Percentiles rank a stretch among this genome's conserved stretches.
These are phyloP conservation scores for Phylloscopus collybita DNA, from an alignment of 2,797 vertebrate species.

Conservation along the genomic window DNA sequence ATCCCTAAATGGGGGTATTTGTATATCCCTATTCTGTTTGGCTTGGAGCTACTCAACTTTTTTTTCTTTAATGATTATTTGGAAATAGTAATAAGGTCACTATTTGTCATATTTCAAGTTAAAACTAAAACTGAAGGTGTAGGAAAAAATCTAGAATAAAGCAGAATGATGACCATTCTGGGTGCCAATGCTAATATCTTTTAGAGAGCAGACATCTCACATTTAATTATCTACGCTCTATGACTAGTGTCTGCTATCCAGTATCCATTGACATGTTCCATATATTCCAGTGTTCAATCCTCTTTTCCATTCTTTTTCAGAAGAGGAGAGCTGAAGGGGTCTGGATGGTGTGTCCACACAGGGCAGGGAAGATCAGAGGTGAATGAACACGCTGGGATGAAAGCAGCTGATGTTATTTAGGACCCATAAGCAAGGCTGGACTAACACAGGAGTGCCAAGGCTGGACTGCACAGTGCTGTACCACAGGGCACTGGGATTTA, in stretches of 20 bases:
- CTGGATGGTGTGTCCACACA: accelerated
- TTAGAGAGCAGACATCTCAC: background rate
- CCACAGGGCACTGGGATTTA: accelerated
- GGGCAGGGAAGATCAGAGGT: background rate
- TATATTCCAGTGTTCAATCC: background rate
- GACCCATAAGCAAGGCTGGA: background rate
- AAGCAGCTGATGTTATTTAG: background rate
- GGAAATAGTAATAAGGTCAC: background rate
- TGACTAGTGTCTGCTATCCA: background rate
- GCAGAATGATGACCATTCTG: background rate
- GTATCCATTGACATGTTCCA: background rate
- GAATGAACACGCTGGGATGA: background rate
- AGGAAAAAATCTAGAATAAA: background rate
- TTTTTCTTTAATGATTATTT: background rate
- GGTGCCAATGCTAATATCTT: background rate
- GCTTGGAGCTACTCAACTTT: background rate
- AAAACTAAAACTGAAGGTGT: background rate
- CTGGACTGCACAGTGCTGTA: background rate
- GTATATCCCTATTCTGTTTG: background rate
- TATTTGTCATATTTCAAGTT: background rate
- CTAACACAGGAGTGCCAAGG: accelerated
- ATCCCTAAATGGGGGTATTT: background rate
- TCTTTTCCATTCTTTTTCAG: background rate
- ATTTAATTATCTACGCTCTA: background rate
- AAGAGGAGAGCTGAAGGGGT: background rate